Percentiles rank a stretch among this genome's conserved stretches.
phyloP scores from a whole-genome alignment of 2,888 invertebrate species.

The Drosophila neutralis region DNA sequence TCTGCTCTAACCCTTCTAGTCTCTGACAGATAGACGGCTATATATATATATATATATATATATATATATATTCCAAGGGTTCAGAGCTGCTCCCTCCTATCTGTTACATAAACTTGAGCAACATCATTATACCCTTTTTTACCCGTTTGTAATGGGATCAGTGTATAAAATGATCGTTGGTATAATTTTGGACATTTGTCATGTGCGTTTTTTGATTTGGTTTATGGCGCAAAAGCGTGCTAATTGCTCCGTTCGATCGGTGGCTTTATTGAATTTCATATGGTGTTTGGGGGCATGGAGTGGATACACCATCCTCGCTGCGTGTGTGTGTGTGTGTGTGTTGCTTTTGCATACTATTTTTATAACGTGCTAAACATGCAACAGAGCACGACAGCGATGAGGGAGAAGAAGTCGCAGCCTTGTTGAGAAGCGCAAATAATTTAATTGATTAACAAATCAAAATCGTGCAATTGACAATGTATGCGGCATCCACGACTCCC shows the following conservation, averaged over 20 bases:
- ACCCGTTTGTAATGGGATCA: background rate
- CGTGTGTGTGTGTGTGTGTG: background rate
- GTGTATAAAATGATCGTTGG: background rate
- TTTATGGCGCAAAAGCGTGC: slow-evolving; percentile 36
- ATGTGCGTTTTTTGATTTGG: slow-evolving; percentile 44
- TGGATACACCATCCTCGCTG: background rate
- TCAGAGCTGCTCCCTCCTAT: too few relatives aligned
- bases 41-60: background rate
- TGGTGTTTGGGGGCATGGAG: background rate
- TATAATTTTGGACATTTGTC: slow-evolving; percentile 31
- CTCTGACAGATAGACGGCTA: too few relatives aligned
- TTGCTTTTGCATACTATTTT: slow-evolving; percentile 40
- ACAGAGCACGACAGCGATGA: background rate
- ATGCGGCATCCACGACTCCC: slow-evolving; percentile 1
- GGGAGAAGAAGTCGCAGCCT: slow-evolving; percentile 7
- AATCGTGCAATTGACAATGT: slow-evolving; percentile 33
- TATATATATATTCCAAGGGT: too few relatives aligned
- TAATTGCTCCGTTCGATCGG: slow-evolving; percentile 40
- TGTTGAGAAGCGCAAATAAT: slow-evolving; percentile 46
- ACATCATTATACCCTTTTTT: background rate
- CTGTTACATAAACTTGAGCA: background rate
- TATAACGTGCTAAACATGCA: slow-evolving; percentile 53
- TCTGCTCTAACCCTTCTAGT: background rate
- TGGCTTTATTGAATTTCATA: slow-evolving; percentile 41
- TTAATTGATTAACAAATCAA: slow-evolving; percentile 59